phyloP scores from a whole-genome alignment of 2,113 vertebrate species.

The Petrocephalus zakoni region DNA sequence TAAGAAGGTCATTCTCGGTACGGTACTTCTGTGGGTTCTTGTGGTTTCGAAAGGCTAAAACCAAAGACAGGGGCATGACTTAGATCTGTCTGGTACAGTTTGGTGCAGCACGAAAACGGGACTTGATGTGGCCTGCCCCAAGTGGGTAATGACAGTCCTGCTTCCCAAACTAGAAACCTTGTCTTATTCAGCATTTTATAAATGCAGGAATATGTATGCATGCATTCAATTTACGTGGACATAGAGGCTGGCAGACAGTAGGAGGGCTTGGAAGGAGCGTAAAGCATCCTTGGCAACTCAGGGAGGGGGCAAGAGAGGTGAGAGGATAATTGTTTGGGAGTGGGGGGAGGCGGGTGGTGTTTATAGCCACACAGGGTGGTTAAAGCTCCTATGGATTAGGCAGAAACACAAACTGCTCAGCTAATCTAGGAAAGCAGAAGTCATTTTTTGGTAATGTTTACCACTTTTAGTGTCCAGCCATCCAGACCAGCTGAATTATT shows the following conservation, averaged over 20 bases:
- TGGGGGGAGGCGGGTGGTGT: neutral
- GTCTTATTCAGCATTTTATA: constrained; percentile 46
- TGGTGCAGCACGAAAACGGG: constrained; percentile 39
- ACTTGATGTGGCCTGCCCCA: constrained; percentile 53
- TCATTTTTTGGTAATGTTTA: neutral
- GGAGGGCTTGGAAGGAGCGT: constrained; percentile 9
- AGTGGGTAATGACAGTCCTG: constrained; percentile 56
- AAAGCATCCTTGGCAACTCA: constrained; percentile 32
- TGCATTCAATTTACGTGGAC: constrained; percentile 43
- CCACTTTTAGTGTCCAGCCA: neutral
- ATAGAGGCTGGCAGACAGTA: constrained; percentile 19
- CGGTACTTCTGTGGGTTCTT: constrained; percentile 5
- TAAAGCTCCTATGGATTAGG: neutral
- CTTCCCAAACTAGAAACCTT: constrained; percentile 39
- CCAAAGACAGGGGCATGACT: constrained; percentile 29
- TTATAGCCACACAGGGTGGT: constrained; percentile 25
- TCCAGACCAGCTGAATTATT: neutral
- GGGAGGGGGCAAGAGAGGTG: neutral
- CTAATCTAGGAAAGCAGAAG: neutral
- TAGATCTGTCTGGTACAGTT: constrained; percentile 34
- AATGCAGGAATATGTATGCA: constrained; percentile 43
- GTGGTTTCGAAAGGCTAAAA: constrained; percentile 33
- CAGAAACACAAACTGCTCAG: neutral
- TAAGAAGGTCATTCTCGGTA: neutral
- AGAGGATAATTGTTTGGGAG: neutral